Conservation (phyloP, 2,113 vertebrate species). For the Campylomormyrus tamandua region DNA sequence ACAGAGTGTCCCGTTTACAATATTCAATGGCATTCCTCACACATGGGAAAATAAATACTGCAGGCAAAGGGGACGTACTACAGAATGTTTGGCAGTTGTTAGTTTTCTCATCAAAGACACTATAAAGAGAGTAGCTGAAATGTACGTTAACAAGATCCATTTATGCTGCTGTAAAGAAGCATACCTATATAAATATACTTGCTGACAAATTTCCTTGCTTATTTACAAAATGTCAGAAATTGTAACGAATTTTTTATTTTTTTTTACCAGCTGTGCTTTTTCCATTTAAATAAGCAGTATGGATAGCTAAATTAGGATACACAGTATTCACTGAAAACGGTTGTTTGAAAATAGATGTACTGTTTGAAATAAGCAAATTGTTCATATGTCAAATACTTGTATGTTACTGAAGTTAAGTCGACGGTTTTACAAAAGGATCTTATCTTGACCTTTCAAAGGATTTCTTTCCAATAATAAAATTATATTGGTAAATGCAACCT, state of each 20-base stretch:
- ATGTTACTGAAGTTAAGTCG: background rate
- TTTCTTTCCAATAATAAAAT: background rate
- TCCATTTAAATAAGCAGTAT: background rate
- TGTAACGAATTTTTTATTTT: background rate
- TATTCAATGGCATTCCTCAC: background rate
- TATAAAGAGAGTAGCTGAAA: background rate
- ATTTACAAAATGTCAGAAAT: background rate
- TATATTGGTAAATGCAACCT: background rate
- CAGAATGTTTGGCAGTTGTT: background rate
- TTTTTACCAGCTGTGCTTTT: background rate
- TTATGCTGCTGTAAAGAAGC: background rate
- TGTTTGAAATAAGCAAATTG: background rate
- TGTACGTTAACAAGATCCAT: background rate
- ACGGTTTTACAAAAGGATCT: background rate
- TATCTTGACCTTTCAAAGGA: background rate
- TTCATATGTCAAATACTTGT: background rate
- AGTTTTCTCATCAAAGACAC: background rate
- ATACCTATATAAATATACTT: background rate
- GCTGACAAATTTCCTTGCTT: background rate
- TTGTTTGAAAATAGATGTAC: background rate
- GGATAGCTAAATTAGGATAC: background rate
- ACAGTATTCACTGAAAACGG: background rate
- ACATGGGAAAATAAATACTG: background rate
- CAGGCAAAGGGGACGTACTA: background rate
- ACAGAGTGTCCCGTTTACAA: background rate